Conservation (phyloP, 2,888 invertebrate genomes). For the Drosophila infuscata region DNA sequence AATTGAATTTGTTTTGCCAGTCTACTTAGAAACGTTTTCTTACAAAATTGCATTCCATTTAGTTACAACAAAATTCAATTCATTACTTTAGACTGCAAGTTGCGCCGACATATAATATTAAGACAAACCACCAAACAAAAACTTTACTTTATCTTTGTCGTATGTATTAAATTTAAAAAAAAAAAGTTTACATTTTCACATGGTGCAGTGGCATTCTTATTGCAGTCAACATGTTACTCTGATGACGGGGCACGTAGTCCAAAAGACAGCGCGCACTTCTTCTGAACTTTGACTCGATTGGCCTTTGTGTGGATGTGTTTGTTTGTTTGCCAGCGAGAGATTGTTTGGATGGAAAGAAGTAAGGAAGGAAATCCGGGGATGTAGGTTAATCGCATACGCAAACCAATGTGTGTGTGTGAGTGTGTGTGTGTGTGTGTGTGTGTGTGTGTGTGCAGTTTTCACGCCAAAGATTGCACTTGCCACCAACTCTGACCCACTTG, state of each 20-base stretch:
- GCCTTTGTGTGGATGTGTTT: slow-evolving; percentile 14
- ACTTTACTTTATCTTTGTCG: not conserved
- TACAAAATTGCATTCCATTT: not conserved
- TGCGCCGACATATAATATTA: not conserved
- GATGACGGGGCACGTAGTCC: slow-evolving; percentile 28
- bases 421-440: slow-evolving; percentile 31
- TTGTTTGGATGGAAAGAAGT: not conserved
- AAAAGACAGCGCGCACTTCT: slow-evolving; percentile 34
- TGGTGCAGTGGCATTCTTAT: slow-evolving; percentile 20
- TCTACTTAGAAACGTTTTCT: not conserved
- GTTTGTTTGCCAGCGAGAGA: slow-evolving; percentile 20
- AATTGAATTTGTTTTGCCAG: not conserved
- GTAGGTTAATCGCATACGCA: slow-evolving; percentile 56
- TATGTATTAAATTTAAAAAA: no score
- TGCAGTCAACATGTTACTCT: slow-evolving; percentile 25
- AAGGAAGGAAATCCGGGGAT: slow-evolving; percentile 25
- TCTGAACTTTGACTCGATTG: slow-evolving; percentile 35
- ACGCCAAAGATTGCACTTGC: slow-evolving; percentile 63
- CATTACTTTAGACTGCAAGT: not conserved
- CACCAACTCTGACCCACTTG: slow-evolving; percentile 57
- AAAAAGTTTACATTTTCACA: not conserved
- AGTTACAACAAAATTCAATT: not conserved
- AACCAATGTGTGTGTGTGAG: slow-evolving; percentile 20
- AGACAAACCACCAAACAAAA: not conserved
- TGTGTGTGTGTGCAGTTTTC: slow-evolving; percentile 44